These are phyloP conservation scores for Caenorhabditis sulstoni DNA, from an alignment of 2,888 invertebrate genomes.

Conservation along the genomic window DNA sequence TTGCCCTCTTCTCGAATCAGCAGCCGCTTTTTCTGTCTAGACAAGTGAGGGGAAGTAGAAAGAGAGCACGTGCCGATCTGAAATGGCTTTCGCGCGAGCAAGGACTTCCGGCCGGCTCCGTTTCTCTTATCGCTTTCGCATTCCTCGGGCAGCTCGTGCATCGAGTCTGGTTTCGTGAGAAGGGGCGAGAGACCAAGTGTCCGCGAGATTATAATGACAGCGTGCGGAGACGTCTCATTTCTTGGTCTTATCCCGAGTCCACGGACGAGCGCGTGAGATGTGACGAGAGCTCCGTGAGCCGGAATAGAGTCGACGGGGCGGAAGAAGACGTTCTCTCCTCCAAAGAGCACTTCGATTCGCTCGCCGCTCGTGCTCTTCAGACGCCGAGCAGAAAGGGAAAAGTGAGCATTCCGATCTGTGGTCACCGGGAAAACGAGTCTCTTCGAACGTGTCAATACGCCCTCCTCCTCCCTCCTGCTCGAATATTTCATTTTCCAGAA, in stretches of 20 bases:
- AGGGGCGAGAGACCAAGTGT: too few relatives aligned
- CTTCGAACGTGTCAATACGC: conserved; percentile 11
- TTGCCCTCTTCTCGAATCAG: conserved; percentile 37
- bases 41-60: conserved; percentile 4
- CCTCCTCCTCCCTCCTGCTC: background rate
- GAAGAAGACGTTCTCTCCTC: background rate
- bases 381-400: background rate
- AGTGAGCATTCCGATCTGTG: conserved; percentile 1
- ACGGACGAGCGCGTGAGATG: too few relatives aligned
- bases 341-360: too few relatives aligned
- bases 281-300: too few relatives aligned
- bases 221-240: too few relatives aligned
- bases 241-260: too few relatives aligned
- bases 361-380: background rate
- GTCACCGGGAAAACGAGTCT: conserved; percentile 1
- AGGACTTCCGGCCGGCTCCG: too few relatives aligned
- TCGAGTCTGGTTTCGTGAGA: too few relatives aligned
- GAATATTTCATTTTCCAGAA: conserved; percentile 20
- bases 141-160: too few relatives aligned
- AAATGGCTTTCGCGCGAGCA: conserved; percentile 24
- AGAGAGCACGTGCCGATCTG: conserved; percentile 29
- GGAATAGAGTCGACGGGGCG: too few relatives aligned
- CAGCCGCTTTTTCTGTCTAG: conserved; percentile 33
- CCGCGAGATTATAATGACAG: too few relatives aligned
- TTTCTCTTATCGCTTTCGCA: too few relatives aligned